Base-by-base conservation (phyloP, 2,888 invertebrate species). In the Pristionchus exspectatus region DNA sequence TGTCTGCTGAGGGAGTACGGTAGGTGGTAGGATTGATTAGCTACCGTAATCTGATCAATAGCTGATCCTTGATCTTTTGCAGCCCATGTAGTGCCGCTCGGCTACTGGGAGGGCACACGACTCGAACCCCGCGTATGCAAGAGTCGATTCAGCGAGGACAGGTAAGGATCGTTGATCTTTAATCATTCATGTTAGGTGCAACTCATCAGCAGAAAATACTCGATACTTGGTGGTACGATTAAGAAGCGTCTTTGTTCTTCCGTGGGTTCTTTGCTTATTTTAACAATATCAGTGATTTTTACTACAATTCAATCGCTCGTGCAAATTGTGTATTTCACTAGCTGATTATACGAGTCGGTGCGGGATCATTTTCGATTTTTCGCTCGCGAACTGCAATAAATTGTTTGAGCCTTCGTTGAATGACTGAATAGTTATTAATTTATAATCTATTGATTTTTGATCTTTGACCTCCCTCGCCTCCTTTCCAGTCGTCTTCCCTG, bases 401-500 rank as follows among this genome's bases (percentile, higher is more conserved):
- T n/a, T n/a, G n/a, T n/a, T n/a, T n/a, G n/a, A n/a, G 38, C 3
- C 38, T 2, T 38, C 38, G 38, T 38, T 38, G 38, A 38, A 38
- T 3, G 38, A 38, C 38, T 38, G 5, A 38, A 38, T 38, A 38
- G 5, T 38, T 38, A 38, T 3, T 3, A 38, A 3, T 3, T 38
- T 38, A 3, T 38, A 10, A 33, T 12, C 44, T 38, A n/a, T 77
- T 10, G 27, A 38, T 38, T 5, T 83, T 21, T 72, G 33, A 30
- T 72, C 33, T 56, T 84, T 56, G 30, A 84, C 59, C 59, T 24
- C 24, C 54, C 7, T 50, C 81, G 12, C 1, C 7, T 54, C n/a
- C 3, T 24, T 38, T 63, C 50, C 87, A 87, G 87, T 27, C 87
- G 87, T 44, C 54, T 88, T 21, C 74, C 50, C 24, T 88, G 74